These are phyloP conservation scores for Halcyon leucocephala DNA, from an alignment of 2,797 vertebrate species.

Conservation along the genomic window DNA sequence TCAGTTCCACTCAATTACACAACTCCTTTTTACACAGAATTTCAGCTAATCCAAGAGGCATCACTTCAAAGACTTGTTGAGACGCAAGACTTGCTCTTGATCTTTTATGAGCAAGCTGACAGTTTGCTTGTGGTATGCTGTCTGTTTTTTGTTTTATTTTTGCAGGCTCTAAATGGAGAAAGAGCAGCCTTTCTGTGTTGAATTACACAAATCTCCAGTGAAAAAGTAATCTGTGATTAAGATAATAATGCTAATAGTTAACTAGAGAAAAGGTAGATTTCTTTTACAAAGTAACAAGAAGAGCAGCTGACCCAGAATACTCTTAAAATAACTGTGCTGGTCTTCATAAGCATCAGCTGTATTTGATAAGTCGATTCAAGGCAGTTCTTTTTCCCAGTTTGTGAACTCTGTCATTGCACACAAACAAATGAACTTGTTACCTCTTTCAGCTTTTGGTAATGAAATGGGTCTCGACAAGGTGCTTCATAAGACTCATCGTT, in stretches of 20 bases:
- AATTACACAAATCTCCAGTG: background rate
- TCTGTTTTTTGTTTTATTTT: slow-evolving; percentile 24
- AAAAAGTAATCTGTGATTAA: background rate
- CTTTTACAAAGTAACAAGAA: background rate
- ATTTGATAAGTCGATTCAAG: background rate
- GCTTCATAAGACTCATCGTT: background rate
- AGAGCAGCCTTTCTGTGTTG: background rate
- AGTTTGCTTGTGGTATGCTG: slow-evolving; percentile 62
- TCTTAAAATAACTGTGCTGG: background rate
- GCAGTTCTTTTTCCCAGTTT: background rate
- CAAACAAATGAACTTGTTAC: background rate
- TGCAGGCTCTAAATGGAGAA: slow-evolving; percentile 4
- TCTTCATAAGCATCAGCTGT: background rate
- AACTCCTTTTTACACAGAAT: slow-evolving; percentile 33
- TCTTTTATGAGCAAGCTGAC: slow-evolving; percentile 66
- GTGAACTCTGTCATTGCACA: background rate
- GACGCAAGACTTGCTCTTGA: slow-evolving; percentile 49
- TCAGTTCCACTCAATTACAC: slow-evolving; percentile 33
- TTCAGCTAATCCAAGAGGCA: slow-evolving; percentile 59
- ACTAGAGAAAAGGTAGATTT: background rate
- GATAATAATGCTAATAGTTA: background rate
- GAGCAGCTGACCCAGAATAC: background rate
- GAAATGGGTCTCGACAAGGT: background rate
- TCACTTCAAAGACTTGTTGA: slow-evolving; percentile 65
- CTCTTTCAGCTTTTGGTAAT: background rate